These are phyloP conservation scores for Gnathonemus longibarbis DNA, from an alignment of 2,113 vertebrate species.

Conservation along the genomic window DNA sequence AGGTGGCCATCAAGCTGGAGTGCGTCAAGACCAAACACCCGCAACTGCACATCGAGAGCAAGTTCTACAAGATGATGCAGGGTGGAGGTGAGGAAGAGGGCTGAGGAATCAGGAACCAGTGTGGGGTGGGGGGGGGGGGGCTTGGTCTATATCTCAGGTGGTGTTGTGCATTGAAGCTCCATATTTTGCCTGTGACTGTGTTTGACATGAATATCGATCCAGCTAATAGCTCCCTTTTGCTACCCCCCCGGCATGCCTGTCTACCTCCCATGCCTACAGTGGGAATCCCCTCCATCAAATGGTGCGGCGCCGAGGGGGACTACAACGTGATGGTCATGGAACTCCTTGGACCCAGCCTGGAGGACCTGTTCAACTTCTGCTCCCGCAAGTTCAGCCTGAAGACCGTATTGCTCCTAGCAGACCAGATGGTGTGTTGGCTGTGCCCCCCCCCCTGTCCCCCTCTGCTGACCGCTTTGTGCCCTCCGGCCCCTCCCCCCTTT, in stretches of 20 bases:
- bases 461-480: background rate
- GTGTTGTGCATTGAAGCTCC: background rate
- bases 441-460: background rate
- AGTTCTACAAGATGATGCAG: slow-evolving; percentile 99
- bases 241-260: background rate
- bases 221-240: background rate
- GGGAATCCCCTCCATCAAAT: slow-evolving; percentile 95
- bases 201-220: background rate
- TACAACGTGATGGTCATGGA: slow-evolving; percentile 99
- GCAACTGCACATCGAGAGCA: slow-evolving; percentile 96
- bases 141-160: background rate
- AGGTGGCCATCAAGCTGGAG: slow-evolving; percentile 95
- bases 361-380: slow-evolving; percentile 97
- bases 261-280: slow-evolving; percentile 50
- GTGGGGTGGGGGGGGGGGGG: background rate
- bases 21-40: slow-evolving; percentile 98
- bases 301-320: slow-evolving; percentile 94
- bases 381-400: slow-evolving; percentile 97
- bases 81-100: slow-evolving; percentile 76
- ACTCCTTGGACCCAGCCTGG: slow-evolving; percentile 86
- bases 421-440: slow-evolving; percentile 82
- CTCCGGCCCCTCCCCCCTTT: slow-evolving; percentile 14
- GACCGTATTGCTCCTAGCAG: slow-evolving; percentile 88
- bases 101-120: background rate
- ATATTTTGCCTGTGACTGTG: background rate